phyloP scores from a whole-genome alignment of 2,113 vertebrate species.

The Kobus ellipsiprymnus region DNA sequence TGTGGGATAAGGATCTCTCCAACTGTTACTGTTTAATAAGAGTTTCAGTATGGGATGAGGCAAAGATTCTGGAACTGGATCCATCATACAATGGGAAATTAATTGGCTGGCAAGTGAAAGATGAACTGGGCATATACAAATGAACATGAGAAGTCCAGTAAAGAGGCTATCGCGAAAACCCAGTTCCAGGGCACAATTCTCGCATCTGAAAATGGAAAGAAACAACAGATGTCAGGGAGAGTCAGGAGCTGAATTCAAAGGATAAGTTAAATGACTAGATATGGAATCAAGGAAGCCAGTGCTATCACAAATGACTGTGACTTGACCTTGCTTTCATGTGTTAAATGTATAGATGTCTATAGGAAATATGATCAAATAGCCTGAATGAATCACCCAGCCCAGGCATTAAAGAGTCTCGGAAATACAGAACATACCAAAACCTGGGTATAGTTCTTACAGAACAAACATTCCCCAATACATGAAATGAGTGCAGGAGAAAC shows the following conservation, averaged over 20 bases:
- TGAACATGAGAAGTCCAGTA: too few relatives aligned
- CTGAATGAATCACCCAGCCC: too few relatives aligned
- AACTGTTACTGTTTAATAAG: neutral
- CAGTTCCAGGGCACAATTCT: neutral
- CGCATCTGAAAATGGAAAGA: neutral
- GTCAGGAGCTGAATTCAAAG: neutral
- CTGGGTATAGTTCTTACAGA: too few relatives aligned
- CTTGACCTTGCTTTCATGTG: fast-evolving
- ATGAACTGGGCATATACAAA: neutral
- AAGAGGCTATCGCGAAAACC: fast-evolving
- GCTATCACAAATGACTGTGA: too few relatives aligned
- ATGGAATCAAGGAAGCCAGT: neutral
- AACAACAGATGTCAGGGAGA: neutral
- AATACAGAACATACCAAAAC: neutral
- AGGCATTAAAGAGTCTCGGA: neutral
- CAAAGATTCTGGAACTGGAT: neutral
- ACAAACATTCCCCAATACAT: neutral
- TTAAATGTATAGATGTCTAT: neutral
- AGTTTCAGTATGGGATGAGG: neutral
- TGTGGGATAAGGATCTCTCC: neutral
- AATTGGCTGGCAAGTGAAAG: neutral
- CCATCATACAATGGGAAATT: neutral
- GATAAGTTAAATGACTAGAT: neutral
- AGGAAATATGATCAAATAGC: neutral
- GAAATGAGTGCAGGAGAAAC: neutral